Percentiles rank a stretch among this genome's conserved stretches.
Conservation (phyloP, 2,888 invertebrate genomes). For the Synergus umbraculus region DNA sequence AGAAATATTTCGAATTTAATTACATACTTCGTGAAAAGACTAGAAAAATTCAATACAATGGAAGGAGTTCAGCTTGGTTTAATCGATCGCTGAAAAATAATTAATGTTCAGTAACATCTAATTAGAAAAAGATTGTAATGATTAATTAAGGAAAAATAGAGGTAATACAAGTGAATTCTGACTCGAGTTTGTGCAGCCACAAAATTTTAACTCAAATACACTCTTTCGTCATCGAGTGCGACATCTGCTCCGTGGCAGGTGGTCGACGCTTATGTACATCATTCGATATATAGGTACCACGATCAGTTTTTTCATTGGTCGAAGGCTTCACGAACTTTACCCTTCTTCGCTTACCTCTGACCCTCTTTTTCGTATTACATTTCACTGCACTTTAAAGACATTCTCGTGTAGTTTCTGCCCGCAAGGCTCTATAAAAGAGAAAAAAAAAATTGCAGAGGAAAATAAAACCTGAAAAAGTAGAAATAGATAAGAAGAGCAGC, state of each 20-base stretch:
- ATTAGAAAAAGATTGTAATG: too few species aligned
- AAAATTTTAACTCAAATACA: neutral
- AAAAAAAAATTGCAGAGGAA: neutral
- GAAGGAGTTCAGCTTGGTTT: neutral
- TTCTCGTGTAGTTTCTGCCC: neutral
- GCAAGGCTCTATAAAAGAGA: neutral
- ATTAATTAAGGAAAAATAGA: neutral
- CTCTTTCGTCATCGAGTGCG: slow-evolving; percentile 7
- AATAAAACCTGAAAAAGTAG: neutral
- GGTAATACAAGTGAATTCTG: neutral
- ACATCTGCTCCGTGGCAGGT: slow-evolving; percentile 38
- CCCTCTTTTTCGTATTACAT: slow-evolving; percentile 40
- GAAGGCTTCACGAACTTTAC: slow-evolving; percentile 39
- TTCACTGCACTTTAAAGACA: slow-evolving; percentile 34
- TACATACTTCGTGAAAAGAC: neutral
- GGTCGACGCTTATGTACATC: slow-evolving; percentile 28
- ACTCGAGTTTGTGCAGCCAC: neutral
- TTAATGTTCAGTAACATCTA: too few species aligned
- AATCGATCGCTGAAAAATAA: too few species aligned
- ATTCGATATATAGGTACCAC: slow-evolving; percentile 8
- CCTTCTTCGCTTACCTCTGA: slow-evolving; percentile 35
- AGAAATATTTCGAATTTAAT: slow-evolving; percentile 8
- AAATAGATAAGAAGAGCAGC: neutral
- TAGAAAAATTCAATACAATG: neutral
- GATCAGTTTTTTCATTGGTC: slow-evolving; percentile 29